Base-by-base conservation (phyloP, 1,140 invertebrate species). In the Penaeus indicus region DNA sequence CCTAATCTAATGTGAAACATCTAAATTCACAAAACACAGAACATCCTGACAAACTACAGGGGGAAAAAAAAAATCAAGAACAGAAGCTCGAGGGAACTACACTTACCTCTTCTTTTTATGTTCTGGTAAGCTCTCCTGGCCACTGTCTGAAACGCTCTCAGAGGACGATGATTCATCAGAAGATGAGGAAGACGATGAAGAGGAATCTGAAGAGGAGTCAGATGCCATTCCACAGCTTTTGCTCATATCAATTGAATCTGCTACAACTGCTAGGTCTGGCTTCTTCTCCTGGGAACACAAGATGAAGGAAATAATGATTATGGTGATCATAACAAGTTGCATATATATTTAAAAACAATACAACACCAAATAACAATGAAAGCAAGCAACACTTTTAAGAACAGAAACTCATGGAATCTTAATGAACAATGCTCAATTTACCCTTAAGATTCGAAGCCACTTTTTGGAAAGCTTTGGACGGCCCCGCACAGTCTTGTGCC, bases 401-500 rank as follows among this genome's bases (percentile, higher is more conserved):
- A 42, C 25, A 22, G 42, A 5, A 27, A 78, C 21, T 27, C 38
- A 27, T 13, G 21, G 25, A 32, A 0, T 42, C 13, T 27, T 21
- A 11, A 21, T 22, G 19, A 78, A 78, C 42, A 16, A 0, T 11
- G 25, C 19, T 69, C 42, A 83, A 32, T 87, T 92, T 92, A 95
- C 94, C 92, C 95, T 95, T 62, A 97, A 92, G 38, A 94, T 94
- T 91, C 94, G 94, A 85, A 96, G 94, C 96, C 96, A 97, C 92
- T 97, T 97, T 86, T 95, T 95, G 0, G 98, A 98, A 84, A 99
- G 93, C 93, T 99, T 99, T 47, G 98, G 98, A 81, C 98, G 94
- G 27, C 98, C 98, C 64, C 98, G 94, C 25, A 98, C 97, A 64
- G 98, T 99, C 94, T 99, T 99, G 92, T 99, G 98, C 98, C 98